Evolutionary conservation across 2,797 vertebrate genomes (phyloP).

Genomic region (Choloepus didactylus): DNA sequence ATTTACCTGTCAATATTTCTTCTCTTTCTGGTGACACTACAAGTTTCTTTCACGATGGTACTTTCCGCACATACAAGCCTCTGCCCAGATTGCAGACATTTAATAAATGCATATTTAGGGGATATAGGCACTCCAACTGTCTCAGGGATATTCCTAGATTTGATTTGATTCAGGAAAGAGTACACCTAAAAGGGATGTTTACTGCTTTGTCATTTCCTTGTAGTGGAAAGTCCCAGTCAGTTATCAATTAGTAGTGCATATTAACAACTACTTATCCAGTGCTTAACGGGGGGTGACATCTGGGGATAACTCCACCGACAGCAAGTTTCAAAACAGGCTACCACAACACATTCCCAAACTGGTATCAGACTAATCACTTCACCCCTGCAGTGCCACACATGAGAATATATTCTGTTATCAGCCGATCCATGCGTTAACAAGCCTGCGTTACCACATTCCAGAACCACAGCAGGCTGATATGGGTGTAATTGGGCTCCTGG

Average conservation of each 20-base stretch:
- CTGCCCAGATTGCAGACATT: neutral
- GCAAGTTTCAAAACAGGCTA: conserved; percentile 27
- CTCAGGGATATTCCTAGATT: neutral
- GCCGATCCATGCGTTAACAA: neutral
- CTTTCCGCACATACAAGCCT: neutral
- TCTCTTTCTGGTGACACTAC: neutral
- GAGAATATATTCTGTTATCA: neutral
- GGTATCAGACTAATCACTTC: conserved; percentile 41
- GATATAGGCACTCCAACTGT: neutral
- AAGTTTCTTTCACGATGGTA: neutral
- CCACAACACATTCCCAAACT: neutral
- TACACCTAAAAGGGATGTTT: conserved; percentile 49
- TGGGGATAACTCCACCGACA: conserved; percentile 38
- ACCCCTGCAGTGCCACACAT: neutral
- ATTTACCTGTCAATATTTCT: neutral
- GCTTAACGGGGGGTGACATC: conserved; percentile 6
- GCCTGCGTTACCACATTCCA: neutral
- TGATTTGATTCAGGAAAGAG: conserved; percentile 46
- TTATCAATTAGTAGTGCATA: conserved; percentile 70
- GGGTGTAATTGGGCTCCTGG: neutral
- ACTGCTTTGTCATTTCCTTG: conserved; percentile 46
- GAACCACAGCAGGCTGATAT: neutral
- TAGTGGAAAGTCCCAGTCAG: conserved; percentile 76
- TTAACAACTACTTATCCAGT: conserved; percentile 37
- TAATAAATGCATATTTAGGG: neutral